A percentile compares a stretch with the other conserved stretches of the same genome.
These are phyloP conservation scores for Penaeus indicus DNA, from an alignment of 1,140 invertebrate genomes.

Conservation along the genomic window DNA sequence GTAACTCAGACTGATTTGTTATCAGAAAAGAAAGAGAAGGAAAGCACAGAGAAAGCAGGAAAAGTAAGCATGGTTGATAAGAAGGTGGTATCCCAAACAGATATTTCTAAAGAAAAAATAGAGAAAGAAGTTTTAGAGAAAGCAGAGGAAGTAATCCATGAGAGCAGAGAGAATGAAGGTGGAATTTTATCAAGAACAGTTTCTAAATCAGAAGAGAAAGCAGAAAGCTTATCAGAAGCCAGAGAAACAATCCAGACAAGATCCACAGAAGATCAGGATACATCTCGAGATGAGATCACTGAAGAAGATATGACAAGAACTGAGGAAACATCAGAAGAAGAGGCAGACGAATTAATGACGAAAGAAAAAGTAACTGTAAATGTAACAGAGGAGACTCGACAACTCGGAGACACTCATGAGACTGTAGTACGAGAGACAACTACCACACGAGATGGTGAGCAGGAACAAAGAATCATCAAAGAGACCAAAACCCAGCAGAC, in stretches of 20 bases:
- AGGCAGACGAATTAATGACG: constrained; percentile 24
- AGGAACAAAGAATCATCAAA: constrained; percentile 64
- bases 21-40: constrained; percentile 53
- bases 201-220: constrained; percentile 56
- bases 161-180: constrained; percentile 53
- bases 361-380: constrained; percentile 52
- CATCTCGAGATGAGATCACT: constrained; percentile 53
- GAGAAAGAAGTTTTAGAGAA: constrained; percentile 53
- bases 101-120: constrained; percentile 50
- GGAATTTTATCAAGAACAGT: constrained; percentile 45
- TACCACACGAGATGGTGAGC: constrained; percentile 61
- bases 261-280: constrained; percentile 59
- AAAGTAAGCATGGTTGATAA: constrained; percentile 31
- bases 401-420: constrained; percentile 61
- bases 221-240: constrained; percentile 57
- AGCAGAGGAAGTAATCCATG: constrained; percentile 46
- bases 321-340: constrained; percentile 60
- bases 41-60: constrained; percentile 49
- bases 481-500: constrained; percentile 67
- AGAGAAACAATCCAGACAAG: constrained; percentile 47
- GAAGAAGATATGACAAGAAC: constrained; percentile 61
- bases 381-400: constrained; percentile 59
- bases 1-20: constrained; percentile 41
- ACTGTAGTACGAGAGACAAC: constrained; percentile 65
- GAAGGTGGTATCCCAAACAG: constrained; percentile 44